These are phyloP conservation scores for Torymus aiolomorphi DNA, from an alignment of 2,888 invertebrate species.

Conservation along the genomic window DNA sequence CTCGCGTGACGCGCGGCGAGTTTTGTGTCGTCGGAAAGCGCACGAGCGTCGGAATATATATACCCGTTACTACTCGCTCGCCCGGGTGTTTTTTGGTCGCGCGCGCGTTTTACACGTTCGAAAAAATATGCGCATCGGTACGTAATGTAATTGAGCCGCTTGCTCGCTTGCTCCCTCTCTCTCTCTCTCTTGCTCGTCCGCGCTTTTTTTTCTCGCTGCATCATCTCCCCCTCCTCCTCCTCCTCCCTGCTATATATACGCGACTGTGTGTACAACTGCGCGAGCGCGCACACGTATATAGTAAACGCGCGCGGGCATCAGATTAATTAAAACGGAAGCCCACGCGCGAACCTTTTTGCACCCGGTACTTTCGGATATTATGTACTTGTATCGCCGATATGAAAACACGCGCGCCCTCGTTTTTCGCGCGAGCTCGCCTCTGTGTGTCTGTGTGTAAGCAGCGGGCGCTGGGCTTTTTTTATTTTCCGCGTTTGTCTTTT, in stretches of 20 bases:
- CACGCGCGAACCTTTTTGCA: conserved; percentile 55
- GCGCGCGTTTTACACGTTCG: conserved; percentile 71
- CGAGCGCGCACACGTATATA: neutral
- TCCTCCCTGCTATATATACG: neutral
- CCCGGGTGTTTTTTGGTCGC: conserved; percentile 68
- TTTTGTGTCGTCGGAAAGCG: conserved; percentile 59
- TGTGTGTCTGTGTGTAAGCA: neutral
- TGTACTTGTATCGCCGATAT: conserved; percentile 42
- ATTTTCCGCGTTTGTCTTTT: neutral
- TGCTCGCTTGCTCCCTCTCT: conserved; percentile 4
- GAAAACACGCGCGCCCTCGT: conserved; percentile 23
- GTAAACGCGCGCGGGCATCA: conserved; percentile 60
- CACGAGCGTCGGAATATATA: neutral
- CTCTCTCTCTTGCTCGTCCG: conserved; percentile 18
- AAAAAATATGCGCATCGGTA: conserved; percentile 74
- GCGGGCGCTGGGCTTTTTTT: conserved; percentile 11
- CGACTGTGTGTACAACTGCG: conserved; percentile 16
- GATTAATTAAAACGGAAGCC: conserved; percentile 72
- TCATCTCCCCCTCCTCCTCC: conserved; percentile 4
- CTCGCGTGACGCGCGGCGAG: conserved; percentile 65
- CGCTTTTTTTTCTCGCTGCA: neutral
- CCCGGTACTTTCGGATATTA: conserved; percentile 41
- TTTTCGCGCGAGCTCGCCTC: neutral
- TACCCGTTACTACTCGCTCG: conserved; percentile 16
- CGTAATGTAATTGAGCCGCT: conserved; percentile 71